These are phyloP conservation scores for Procambarus clarkii DNA, from an alignment of 1,140 invertebrate species.

Conservation along the genomic window DNA sequence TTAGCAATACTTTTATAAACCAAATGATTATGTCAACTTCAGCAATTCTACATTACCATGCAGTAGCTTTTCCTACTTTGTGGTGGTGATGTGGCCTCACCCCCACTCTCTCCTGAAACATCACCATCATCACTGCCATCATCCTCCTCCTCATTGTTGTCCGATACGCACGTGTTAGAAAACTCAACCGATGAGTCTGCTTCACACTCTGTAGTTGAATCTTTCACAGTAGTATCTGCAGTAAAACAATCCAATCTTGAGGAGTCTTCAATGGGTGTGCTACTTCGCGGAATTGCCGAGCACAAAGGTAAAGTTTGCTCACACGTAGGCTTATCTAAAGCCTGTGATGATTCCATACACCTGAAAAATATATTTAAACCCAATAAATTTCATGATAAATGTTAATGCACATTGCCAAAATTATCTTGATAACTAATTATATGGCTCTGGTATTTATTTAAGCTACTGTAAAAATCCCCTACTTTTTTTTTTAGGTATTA, in stretches of 20 bases:
- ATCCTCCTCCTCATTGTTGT: slow-evolving; percentile 26
- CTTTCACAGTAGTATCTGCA: slow-evolving; percentile 17
- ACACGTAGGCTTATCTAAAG: not conserved
- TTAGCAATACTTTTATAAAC: no score
- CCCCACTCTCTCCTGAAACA: not conserved
- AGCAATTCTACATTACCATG: not conserved
- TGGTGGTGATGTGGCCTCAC: not conserved
- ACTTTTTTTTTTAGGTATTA: no score
- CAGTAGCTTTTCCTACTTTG: slow-evolving; percentile 9
- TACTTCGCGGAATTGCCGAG: slow-evolving; percentile 29
- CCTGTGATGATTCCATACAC: not conserved
- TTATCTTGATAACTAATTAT: no score
- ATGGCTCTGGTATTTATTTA: no score
- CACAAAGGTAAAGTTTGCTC: not conserved
- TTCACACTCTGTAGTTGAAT: not conserved
- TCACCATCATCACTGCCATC: slow-evolving; percentile 12
- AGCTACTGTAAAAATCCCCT: no score
- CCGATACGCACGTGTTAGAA: not conserved
- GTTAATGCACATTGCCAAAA: not conserved
- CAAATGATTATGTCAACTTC: not conserved
- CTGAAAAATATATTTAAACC: not conserved
- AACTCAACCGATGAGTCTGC: not conserved
- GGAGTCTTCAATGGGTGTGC: slow-evolving; percentile 34
- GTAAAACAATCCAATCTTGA: not conserved
- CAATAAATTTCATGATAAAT: not conserved